Conservation (phyloP, 1,140 invertebrate genomes). For the Bicyclus anynana region DNA sequence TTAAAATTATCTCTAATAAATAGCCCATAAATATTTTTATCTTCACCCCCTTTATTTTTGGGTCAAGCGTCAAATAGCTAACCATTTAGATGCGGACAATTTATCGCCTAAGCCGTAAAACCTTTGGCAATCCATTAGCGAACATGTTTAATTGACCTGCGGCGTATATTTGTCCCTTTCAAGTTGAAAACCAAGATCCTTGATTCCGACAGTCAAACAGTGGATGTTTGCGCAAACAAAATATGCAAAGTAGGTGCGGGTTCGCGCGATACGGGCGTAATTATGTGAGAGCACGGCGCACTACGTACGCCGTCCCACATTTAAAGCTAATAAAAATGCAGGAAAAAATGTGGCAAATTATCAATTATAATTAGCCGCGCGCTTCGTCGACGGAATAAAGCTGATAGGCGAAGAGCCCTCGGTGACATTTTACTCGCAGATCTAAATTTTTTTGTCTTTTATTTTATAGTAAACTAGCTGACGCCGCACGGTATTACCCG, state of each 20-base stretch:
- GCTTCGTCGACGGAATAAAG: conserved; percentile 23
- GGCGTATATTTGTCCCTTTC: conserved; percentile 39
- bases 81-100: not conserved
- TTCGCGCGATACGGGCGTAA: conserved; percentile 65
- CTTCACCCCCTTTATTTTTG: not conserved
- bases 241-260: conserved; percentile 73
- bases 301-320: conserved; percentile 59
- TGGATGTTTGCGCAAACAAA: conserved; percentile 70
- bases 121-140: conserved; percentile 5
- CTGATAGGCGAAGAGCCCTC: not conserved
- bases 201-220: conserved; percentile 72
- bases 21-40: not conserved
- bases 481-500: too few species aligned
- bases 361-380: conserved; percentile 64
- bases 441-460: not conserved
- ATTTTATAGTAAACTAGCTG: too few species aligned
- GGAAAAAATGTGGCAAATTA: conserved; percentile 63
- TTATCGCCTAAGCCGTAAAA: conserved; percentile 3
- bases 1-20: not conserved
- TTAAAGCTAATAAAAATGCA: conserved; percentile 68
- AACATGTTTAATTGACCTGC: conserved; percentile 24
- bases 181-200: conserved; percentile 50
- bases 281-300: conserved; percentile 68
- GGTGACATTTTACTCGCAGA: not conserved
- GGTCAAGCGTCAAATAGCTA: not conserved